Conservation (phyloP, 2,113 vertebrate species). For the Rafetus swinhoei region DNA sequence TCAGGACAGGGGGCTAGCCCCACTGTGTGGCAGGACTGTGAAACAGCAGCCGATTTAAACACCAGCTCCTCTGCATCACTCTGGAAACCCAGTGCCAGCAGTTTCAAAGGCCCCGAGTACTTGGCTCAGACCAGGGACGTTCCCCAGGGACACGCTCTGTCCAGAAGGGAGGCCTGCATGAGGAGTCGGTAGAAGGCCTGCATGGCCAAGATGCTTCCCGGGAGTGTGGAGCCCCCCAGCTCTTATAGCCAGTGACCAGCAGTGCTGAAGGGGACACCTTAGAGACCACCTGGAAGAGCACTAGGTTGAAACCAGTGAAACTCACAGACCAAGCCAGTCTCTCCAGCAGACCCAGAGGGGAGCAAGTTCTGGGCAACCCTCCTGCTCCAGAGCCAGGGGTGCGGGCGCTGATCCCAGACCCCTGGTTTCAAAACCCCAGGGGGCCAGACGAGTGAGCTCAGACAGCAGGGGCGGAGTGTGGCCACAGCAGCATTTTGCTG, state of each 20-base stretch:
- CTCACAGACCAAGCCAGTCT: not conserved
- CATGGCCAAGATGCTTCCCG: not conserved
- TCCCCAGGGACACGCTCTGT: not conserved
- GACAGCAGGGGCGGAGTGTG: accelerated
- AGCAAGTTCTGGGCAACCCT: not conserved
- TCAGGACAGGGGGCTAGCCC: not conserved
- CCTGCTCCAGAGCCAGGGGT: not conserved
- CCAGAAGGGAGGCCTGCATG: not conserved
- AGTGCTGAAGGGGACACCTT: not conserved
- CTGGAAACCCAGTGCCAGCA: not conserved
- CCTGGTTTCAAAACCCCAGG: not conserved
- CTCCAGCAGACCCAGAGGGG: not conserved
- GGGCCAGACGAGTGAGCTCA: accelerated
- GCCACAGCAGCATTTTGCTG: accelerated
- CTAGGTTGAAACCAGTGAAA: not conserved
- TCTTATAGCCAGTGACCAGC: not conserved
- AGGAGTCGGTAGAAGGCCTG: not conserved
- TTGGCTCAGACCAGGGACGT: not conserved
- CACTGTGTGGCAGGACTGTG: not conserved
- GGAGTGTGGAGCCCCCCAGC: not conserved
- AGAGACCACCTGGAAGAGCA: not conserved
- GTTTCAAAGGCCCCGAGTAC: not conserved
- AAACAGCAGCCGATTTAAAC: not conserved
- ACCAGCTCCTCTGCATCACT: accelerated
- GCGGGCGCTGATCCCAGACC: not conserved